Evolutionary conservation across 2,888 invertebrate species (phyloP), one percentile per base, ranked within the genome.

Genomic region (Apoderus coryli): DNA sequence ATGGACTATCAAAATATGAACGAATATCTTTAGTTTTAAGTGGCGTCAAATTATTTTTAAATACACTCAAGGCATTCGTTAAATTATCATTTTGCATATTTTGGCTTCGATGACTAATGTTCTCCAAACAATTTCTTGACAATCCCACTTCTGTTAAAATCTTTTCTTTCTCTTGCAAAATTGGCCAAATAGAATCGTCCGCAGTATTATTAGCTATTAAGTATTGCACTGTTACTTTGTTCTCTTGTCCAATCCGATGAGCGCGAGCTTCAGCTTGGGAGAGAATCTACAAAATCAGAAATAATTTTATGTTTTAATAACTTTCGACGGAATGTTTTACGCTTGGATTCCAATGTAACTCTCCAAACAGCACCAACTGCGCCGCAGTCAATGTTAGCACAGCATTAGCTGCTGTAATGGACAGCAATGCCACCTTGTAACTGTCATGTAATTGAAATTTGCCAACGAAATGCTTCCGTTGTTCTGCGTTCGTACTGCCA

Each of bases 301-400:
- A 19, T 7, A 19, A n/a, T 6, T n/a, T 19, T 19, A 19, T 6
- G 19, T 19, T 19, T n/a, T n/a, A 6, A 19, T n/a, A 19, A 19
- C 6, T 7, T 19, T 19, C n/a, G n/a, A 22, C 33, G n/a, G n/a
- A n/a, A 19, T 7, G n/a, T 52, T 60, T 53, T 60, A 90, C 89
- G 53, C 92, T 95, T 3, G 96, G 96, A 63, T 95, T 96, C 95
- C 95, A 96, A 54, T 82, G 85, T 19, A 93, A 61, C 56, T 93
- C 93, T 0, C 90, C 88, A 62, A 98, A 98, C 1, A 98, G 59
- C 12, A 96, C 92, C 10, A 88, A 63, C 33, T 71, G 68, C 0
- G 95, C 92, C 1, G 93, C 82, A 0, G 95, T 95, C 30, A 96
- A 63, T 3, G 93, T 95, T 31, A 98, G 71, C 1, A 96, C 96